These are phyloP conservation scores for Oegoconia quadripuncta DNA, from an alignment of 2,888 invertebrate genomes.

Conservation along the genomic window DNA sequence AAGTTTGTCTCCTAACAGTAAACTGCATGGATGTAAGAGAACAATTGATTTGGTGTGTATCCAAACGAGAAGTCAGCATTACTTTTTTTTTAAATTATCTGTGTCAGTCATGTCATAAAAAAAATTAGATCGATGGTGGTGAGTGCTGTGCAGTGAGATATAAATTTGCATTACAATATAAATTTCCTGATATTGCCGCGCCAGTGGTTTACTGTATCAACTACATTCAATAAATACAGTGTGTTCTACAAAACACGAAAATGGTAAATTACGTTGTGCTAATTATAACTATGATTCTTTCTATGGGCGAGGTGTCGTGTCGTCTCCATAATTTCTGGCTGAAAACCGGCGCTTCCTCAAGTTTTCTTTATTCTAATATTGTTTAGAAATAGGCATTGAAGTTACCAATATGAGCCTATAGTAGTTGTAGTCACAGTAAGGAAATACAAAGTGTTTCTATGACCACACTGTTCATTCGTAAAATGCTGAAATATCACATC, in stretches of 20 bases:
- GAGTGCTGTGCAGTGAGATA: slow-evolving; percentile 1
- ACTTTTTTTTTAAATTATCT: slow-evolving; percentile 18
- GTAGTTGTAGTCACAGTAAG: no score
- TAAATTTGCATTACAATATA: neutral
- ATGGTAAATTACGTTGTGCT: slow-evolving; percentile 32
- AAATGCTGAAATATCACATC: no score
- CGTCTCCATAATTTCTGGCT: neutral
- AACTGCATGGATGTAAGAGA: no score
- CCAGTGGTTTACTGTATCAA: neutral
- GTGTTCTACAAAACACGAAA: slow-evolving; percentile 16
- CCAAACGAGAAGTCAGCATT: neutral
- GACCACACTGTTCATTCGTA: no score
- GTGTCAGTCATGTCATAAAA: slow-evolving; percentile 18
- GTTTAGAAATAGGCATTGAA: no score
- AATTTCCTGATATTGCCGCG: neutral
- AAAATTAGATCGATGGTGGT: slow-evolving; percentile 21
- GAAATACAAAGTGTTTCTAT: no score
- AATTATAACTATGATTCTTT: slow-evolving; percentile 12
- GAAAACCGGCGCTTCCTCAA: neutral
- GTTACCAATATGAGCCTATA: no score
- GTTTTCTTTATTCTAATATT: no score
- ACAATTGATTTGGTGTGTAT: no score
- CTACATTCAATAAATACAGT: neutral
- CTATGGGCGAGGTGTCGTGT: slow-evolving; percentile 3
- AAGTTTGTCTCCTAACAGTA: no score